phyloP scores from a whole-genome alignment of 2,797 vertebrate species.

The Lemur catta region DNA sequence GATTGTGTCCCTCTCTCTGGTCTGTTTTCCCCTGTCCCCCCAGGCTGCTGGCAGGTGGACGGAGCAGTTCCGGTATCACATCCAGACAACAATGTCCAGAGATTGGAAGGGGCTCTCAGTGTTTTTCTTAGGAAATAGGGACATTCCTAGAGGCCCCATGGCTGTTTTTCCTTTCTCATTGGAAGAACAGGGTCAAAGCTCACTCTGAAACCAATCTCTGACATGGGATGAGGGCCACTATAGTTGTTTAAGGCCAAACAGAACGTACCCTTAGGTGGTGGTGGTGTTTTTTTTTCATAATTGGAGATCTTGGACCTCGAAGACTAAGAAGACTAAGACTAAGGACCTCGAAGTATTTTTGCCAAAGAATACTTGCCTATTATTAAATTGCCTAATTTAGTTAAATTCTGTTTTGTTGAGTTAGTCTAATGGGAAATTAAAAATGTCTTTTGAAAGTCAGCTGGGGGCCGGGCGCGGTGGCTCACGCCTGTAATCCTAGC shows the following conservation, averaged over 20 bases:
- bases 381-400: neutral
- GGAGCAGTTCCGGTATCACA: neutral
- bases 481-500: too few species aligned
- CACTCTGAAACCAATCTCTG: neutral
- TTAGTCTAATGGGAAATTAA: slow-evolving; percentile 28
- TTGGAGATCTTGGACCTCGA: neutral
- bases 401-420: neutral
- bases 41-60: neutral
- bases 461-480: too few species aligned
- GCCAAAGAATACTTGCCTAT: neutral
- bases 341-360: too few species aligned
- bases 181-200: neutral
- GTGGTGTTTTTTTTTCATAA: neutral
- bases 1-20: neutral
- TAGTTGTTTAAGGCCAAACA: neutral
- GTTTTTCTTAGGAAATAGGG: neutral
- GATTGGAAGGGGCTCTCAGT: neutral
- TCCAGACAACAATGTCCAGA: neutral
- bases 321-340: too few species aligned
- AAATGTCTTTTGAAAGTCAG: neutral
- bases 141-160: neutral
- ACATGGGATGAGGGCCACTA: neutral
- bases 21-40: neutral
- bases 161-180: neutral
- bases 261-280: neutral